Conservation (phyloP, 1,140 invertebrate species). For the fruit fly (Drosophila melanogaster) region DNA sequence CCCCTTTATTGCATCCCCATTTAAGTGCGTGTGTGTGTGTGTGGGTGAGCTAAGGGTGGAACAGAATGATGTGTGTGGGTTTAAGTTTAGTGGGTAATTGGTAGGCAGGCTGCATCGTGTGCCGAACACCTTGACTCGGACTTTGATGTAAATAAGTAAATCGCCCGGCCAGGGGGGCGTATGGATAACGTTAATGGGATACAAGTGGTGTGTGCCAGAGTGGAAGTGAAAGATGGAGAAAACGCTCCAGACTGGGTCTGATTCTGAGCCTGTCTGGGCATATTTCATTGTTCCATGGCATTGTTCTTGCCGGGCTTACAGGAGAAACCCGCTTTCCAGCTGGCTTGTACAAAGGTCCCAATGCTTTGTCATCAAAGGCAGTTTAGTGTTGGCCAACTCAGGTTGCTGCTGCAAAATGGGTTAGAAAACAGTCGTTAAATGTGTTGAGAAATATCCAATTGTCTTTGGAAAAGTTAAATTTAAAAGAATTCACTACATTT, state of each 20-base stretch:
- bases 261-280: constrained; percentile 42
- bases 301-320: constrained; percentile 32
- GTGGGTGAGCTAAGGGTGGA: constrained; percentile 3
- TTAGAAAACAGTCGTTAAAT: background rate
- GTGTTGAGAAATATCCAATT: background rate
- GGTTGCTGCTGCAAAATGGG: background rate
- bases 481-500: no score
- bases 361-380: constrained; percentile 54
- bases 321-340: constrained; percentile 42
- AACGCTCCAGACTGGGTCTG: constrained; percentile 5
- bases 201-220: background rate
- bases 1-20: constrained; percentile 8
- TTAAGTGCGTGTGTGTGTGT: constrained; percentile 1
- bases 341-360: constrained; percentile 60
- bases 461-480: no score
- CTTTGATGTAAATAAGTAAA: constrained; percentile 69
- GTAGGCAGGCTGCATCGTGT: constrained; percentile 59
- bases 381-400: constrained; percentile 19
- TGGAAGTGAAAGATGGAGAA: background rate
- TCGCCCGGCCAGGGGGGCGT: constrained; percentile 14
- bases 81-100: constrained; percentile 54
- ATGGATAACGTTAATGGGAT: constrained; percentile 21
- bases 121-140: constrained; percentile 63
- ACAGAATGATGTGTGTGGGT: background rate
- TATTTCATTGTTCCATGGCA: constrained; percentile 74